These are phyloP conservation scores for Takifugu rubripes DNA, from an alignment of 2,797 vertebrate genomes.

Conservation along the genomic window DNA sequence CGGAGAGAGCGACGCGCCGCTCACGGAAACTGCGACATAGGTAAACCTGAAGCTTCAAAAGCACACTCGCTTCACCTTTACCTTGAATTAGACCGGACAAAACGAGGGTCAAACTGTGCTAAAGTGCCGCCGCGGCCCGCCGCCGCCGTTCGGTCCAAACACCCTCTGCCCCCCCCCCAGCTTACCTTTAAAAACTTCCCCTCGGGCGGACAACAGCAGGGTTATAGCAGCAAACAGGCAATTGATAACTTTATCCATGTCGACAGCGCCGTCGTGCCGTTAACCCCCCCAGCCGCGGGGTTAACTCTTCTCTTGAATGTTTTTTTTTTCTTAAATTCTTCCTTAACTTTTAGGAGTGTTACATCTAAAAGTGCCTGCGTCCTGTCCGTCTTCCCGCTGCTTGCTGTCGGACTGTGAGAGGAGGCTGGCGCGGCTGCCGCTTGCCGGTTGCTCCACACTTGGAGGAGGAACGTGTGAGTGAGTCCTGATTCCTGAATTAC, in stretches of 20 bases:
- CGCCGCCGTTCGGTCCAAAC: background rate
- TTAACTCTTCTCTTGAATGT: conserved; percentile 56
- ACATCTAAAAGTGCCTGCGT: conserved; percentile 25
- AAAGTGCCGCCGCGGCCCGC: background rate
- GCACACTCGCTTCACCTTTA: background rate
- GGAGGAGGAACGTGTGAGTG: conserved; percentile 68
- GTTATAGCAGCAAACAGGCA: conserved; percentile 70
- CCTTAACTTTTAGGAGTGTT: conserved; percentile 35
- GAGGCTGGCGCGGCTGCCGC: conserved; percentile 46
- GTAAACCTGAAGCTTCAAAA: background rate
- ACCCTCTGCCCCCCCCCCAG: background rate
- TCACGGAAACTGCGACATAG: too few relatives aligned
- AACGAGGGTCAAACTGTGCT: conserved; percentile 23
- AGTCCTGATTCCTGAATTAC: conserved; percentile 69
- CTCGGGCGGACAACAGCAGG: conserved; percentile 69
- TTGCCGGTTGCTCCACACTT: conserved; percentile 55
- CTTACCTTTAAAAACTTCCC: conserved; percentile 83
- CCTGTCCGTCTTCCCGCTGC: conserved; percentile 31
- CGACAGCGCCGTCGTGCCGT: conserved; percentile 57
- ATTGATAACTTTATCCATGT: conserved; percentile 82
- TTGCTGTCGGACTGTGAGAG: conserved; percentile 26
- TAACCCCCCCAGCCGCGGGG: conserved; percentile 69
- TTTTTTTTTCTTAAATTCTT: conserved; percentile 33
- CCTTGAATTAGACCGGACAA: background rate
- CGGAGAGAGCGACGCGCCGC: background rate